Evolutionary conservation across 2,888 invertebrate genomes (phyloP), one percentile per base, ranked within the genome.

Genomic region (Drosophila buzzatii): DNA sequence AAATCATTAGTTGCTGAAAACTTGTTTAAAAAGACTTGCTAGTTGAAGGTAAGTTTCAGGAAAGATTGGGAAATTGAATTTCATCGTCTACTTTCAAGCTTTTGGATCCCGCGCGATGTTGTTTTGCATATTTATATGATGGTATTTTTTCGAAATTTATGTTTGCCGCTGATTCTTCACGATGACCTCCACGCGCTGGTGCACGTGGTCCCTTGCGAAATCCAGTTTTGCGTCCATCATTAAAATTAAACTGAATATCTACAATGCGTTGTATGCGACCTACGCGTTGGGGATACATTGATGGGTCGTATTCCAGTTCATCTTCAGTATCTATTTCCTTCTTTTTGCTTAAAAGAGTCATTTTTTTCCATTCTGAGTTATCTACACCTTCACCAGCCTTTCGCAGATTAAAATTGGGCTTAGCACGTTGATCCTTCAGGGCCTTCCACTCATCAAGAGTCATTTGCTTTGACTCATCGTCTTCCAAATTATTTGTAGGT

Each of bases 381-480:
- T 98, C 98, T 91, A 97, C 98, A 49, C 98, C 99, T 93, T 99
- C 98, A 35, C 98, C 98, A 62, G 98, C 97, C 93, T 98, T 98
- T 66, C 99, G 96, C 91, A 98, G 94, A 93, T 99, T 98, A 93
- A 96, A 99, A 86, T 96, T 96, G 57, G 98, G 97, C 93, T 97
- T 97, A 72, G 95, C 95, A 84, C 98, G 96, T 62, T 95, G 95
- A 90, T 97, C 96, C 14, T 82, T 59, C 89, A 97, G 94, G 67
- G 97, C 98, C 93, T 98, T 98, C 96, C 97, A 99, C 94, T 99
- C 98, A 92, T 98, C 98, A 85, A 98, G 94, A 42, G 99, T 99
- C 92, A 99, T 94, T 94, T 97, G 97, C 90, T 96, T 96, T 57
- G 96, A 95, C 92, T 96, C 97, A 81, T 97, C 97, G 89, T 97